These are phyloP conservation scores for Ceryle rudis DNA, from an alignment of 2,797 vertebrate species.

Conservation along the genomic window DNA sequence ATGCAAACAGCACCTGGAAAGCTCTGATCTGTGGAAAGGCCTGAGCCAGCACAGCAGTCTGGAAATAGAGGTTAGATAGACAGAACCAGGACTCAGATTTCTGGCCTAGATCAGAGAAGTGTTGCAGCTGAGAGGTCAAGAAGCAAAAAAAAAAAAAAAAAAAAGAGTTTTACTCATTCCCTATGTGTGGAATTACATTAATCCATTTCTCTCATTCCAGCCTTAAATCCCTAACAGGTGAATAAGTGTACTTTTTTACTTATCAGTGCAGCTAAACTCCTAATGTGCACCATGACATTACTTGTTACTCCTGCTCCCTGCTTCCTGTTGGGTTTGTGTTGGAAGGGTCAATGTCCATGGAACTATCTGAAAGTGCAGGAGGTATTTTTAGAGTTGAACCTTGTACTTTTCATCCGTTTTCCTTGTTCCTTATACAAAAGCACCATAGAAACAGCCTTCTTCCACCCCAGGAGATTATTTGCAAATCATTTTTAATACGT, in stretches of 20 bases:
- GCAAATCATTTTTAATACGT: conserved; percentile 7
- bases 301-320: not conserved
- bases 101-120: not conserved
- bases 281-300: not conserved
- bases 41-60: not conserved
- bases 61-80: not conserved
- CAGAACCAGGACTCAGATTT: not conserved
- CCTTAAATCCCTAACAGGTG: not conserved
- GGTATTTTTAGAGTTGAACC: conserved; percentile 63
- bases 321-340: not conserved
- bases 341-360: not conserved
- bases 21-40: not conserved
- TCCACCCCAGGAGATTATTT: conserved; percentile 48
- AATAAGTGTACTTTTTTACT: not conserved
- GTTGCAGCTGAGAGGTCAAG: not conserved
- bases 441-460: conserved; percentile 58
- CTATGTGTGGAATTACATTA: not conserved
- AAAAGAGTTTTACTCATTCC: not conserved
- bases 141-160: not conserved
- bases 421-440: conserved; percentile 28
- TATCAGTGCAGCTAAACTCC: not conserved
- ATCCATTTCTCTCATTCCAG: not conserved
- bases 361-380: conserved; percentile 10
- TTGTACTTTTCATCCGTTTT: conserved; percentile 24
- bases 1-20: not conserved